Conservation (phyloP, 2,888 invertebrate species). For the Orthonevra nobilis region DNA sequence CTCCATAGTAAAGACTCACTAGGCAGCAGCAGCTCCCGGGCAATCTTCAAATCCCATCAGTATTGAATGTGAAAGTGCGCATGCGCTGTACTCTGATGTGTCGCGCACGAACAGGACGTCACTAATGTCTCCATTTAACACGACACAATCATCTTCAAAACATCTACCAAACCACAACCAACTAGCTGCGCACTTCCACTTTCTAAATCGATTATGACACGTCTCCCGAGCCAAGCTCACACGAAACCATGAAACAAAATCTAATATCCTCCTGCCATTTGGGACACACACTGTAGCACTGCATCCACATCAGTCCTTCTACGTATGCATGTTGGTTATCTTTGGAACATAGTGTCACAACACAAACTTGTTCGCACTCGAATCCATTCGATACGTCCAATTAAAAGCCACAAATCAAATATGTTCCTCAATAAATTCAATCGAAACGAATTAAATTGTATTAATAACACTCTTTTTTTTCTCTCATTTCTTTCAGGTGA, state of each 20-base stretch:
- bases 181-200: conserved; percentile 43
- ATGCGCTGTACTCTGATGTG: conserved; percentile 39
- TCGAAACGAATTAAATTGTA: conserved; percentile 59
- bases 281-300: background rate
- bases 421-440: conserved; percentile 53
- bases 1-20: too few relatives aligned
- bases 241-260: conserved; percentile 7
- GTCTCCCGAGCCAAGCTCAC: conserved; percentile 16
- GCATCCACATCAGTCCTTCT: too few relatives aligned
- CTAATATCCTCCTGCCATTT: conserved; percentile 34
- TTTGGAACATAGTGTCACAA: conserved; percentile 18
- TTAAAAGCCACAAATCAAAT: conserved; percentile 66
- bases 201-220: conserved; percentile 70
- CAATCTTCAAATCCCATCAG: conserved; percentile 7
- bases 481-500: conserved; percentile 52
- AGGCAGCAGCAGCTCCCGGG: too few relatives aligned
- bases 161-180: conserved; percentile 16
- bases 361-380: conserved; percentile 31
- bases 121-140: conserved; percentile 50
- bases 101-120: conserved; percentile 46
- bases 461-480: conserved; percentile 47
- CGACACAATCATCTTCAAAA: conserved; percentile 48
- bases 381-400: conserved; percentile 54
- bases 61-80: conserved; percentile 58
- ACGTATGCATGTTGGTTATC: conserved; percentile 39